phyloP scores from a whole-genome alignment of 2,113 vertebrate genomes.

The Cynoglossus semilaevis region DNA sequence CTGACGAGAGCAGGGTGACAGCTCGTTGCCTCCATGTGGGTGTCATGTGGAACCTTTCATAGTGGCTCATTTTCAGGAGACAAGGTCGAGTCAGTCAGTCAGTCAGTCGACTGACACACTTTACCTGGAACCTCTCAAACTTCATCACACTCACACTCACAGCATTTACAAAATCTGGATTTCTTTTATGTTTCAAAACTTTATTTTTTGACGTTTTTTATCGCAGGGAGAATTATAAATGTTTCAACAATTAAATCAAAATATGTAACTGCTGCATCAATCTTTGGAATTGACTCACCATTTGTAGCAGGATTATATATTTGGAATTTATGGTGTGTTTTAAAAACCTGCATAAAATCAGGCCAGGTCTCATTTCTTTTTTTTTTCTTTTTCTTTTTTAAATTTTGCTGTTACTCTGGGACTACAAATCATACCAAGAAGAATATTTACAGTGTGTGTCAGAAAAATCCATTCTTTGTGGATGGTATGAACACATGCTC shows the following conservation, averaged over 20 bases:
- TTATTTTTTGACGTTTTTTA: no score
- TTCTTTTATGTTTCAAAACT: no score
- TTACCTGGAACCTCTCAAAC: constrained; percentile 27
- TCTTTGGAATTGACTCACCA: neutral
- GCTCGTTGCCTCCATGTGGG: constrained; percentile 22
- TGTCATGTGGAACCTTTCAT: constrained; percentile 43
- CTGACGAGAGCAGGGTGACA: constrained; percentile 33
- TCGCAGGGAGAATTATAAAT: no score
- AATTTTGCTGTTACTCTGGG: neutral
- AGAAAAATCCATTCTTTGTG: constrained; percentile 2
- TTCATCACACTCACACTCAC: neutral
- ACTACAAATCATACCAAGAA: constrained; percentile 5
- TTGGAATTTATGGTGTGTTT: constrained; percentile 10
- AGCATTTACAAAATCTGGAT: no score
- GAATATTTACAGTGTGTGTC: no score
- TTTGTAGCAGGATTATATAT: constrained; percentile 5
- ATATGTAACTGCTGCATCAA: no score
- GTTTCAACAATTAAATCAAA: no score
- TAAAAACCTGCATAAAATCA: constrained; percentile 5
- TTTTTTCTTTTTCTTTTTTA: no score
- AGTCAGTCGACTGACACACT: constrained; percentile 1
- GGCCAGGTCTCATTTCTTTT: constrained; percentile 6
- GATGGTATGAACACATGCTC: no score
- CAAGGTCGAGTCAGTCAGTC: constrained; percentile 42
- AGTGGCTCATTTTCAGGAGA: constrained; percentile 21